Evolutionary conservation across 2,113 vertebrate species (phyloP).

Genomic region (Paraplagusia blochii): DNA sequence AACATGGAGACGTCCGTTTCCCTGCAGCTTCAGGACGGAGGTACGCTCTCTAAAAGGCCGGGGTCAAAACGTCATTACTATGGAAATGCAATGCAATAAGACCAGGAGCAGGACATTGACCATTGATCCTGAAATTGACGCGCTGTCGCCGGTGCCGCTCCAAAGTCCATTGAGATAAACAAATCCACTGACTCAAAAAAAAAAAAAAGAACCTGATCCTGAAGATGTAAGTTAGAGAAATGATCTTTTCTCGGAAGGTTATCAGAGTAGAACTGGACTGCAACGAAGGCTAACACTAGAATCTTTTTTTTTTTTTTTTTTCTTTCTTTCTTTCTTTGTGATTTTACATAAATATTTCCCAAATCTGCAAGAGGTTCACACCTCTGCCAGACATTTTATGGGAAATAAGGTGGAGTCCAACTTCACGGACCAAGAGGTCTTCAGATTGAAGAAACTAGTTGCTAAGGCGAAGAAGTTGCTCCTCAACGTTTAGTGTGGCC

Average conservation of each 20-base stretch:
- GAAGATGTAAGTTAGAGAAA: conserved; percentile 47
- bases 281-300: not conserved
- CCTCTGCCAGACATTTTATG: too few species aligned
- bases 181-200: conserved; percentile 59
- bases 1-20: conserved; percentile 6
- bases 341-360: too few species aligned
- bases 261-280: conserved; percentile 30
- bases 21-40: conserved; percentile 40
- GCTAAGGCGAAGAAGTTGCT: too few species aligned
- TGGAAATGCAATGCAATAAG: conserved; percentile 76
- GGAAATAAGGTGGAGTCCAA: too few species aligned
- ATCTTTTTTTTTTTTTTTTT: too few species aligned
- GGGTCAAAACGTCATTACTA: conserved; percentile 74
- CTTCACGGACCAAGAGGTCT: too few species aligned
- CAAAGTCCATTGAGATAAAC: conserved; percentile 70
- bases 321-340: too few species aligned
- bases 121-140: conserved; percentile 78
- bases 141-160: conserved; percentile 69
- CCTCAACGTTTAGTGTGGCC: too few species aligned
- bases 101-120: conserved; percentile 69
- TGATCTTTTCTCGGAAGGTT: conserved; percentile 57
- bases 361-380: too few species aligned
- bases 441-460: too few species aligned
- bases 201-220: conserved; percentile 61
- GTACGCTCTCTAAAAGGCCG: conserved; percentile 42